Base-by-base conservation (phyloP, 1,140 invertebrate genomes). In the Lucilia cuprina region DNA sequence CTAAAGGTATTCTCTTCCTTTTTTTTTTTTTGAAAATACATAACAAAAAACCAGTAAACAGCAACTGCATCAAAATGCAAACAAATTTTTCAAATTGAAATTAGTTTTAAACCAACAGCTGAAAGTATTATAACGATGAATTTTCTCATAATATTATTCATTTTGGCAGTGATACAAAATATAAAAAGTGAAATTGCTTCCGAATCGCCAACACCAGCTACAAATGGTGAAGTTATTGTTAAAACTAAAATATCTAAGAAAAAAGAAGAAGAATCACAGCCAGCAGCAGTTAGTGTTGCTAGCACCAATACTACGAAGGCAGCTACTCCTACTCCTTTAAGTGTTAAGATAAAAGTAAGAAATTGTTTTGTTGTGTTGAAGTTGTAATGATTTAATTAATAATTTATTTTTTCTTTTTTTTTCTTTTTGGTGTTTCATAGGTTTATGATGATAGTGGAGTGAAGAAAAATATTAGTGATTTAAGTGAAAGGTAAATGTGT, bases 131-230 rank as follows among this genome's bases (percentile, higher is more conserved):
- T 60, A 60, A 60, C 55, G 55, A 60, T 60, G 55, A 17, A 60
- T 17, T 41, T 41, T 41, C 41, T 41, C 41, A 41, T 41, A 41
- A 41, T 41, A 3, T 41, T 60, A n/a, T 60, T 17, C 55, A 17
- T 60, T 17, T 60, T 60, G 55, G 55, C 14, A n/a, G 13, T n/a
- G 2, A 2, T 17, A 7, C 13, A 60, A 17, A 7, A 60, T n/a
- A n/a, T 60, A 60, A 60, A 60, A 60, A 60, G 55, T 60, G 55
- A 60, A 60, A 60, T 60, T 60, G 55, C 55, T 60, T n/a, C 55
- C 5, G 55, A n/a, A 0, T 7, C 13, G 3, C 2, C 55, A 60
- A 60, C 55, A 17, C 14, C 14, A 60, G 14, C 55, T 17, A 60
- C 55, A 60, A 60, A 60, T 60, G n/a, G 13, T 60, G 55, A 60